A percentile compares a stretch with the other conserved stretches of the same genome.
Evolutionary conservation across 2,113 vertebrate genomes (phyloP).

Genomic region (Festucalex cinctus): DNA sequence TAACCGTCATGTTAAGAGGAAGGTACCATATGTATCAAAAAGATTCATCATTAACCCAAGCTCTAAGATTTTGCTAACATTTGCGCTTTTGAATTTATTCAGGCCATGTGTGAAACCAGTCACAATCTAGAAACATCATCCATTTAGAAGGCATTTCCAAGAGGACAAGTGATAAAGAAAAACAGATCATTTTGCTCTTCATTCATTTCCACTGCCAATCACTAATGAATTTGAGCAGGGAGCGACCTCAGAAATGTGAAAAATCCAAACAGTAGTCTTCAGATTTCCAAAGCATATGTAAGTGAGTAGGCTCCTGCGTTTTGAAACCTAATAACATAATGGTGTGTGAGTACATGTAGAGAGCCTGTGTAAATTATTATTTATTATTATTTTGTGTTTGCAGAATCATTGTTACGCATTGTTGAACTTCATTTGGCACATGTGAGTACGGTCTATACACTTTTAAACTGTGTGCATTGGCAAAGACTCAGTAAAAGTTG

Average conservation of each 20-base stretch:
- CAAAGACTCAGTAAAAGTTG: not conserved
- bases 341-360: slow-evolving; percentile 4
- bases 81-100: slow-evolving; percentile 15
- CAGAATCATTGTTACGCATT: not conserved
- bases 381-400: not conserved
- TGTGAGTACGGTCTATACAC: not conserved
- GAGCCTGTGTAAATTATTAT: not conserved
- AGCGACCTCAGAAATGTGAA: slow-evolving; percentile 7
- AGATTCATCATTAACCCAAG: slow-evolving; percentile 18
- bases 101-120: slow-evolving; percentile 31
- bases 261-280: slow-evolving; percentile 20
- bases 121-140: slow-evolving; percentile 24
- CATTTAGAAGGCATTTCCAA: slow-evolving; percentile 4
- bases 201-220: slow-evolving; percentile 33
- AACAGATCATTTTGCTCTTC: slow-evolving; percentile 24
- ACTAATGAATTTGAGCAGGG: slow-evolving; percentile 18
- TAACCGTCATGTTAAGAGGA: not conserved
- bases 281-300: slow-evolving; percentile 23
- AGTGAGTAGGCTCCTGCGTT: slow-evolving; percentile 1
- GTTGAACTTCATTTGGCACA: not conserved
- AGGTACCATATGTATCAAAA: not conserved
- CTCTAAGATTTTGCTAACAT: slow-evolving; percentile 2
- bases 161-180: not conserved
- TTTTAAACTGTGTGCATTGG: not conserved
- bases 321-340: slow-evolving; percentile 32